These are phyloP conservation scores for Frankliniella intonsa DNA, from an alignment of 2,888 invertebrate species.

Conservation along the genomic window DNA sequence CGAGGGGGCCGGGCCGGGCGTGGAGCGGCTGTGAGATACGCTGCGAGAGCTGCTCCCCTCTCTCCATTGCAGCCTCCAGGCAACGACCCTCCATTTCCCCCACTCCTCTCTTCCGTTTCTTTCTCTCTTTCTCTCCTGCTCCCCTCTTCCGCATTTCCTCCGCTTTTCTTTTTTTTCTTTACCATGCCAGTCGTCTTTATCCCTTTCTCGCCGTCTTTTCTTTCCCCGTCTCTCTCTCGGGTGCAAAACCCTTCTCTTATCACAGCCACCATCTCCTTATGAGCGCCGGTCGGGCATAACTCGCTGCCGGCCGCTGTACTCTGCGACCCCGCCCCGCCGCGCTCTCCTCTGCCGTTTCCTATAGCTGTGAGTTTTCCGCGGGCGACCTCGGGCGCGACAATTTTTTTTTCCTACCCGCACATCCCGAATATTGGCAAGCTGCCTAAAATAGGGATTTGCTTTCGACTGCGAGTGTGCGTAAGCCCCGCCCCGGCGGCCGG, in stretches of 20 bases:
- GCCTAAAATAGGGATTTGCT: constrained; percentile 1
- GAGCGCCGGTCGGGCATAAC: too few relatives aligned
- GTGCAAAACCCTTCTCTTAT: too few relatives aligned
- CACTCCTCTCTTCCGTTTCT: background rate
- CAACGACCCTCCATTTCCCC: background rate
- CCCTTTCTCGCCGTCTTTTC: background rate
- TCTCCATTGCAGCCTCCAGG: background rate
- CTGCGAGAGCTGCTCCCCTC: background rate
- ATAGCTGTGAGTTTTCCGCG: too few relatives aligned
- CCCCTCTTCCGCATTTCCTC: background rate
- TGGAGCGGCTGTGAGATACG: background rate
- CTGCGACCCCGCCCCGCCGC: too few relatives aligned
- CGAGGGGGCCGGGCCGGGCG: background rate
- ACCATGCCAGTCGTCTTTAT: background rate
- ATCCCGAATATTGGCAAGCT: background rate
- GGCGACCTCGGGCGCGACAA: too few relatives aligned
- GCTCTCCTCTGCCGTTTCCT: too few relatives aligned
- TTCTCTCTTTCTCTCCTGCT: background rate
- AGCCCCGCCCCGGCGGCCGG: background rate
- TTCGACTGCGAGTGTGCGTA: background rate
- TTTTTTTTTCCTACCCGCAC: too few relatives aligned
- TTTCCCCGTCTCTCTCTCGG: too few relatives aligned
- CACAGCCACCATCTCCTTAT: too few relatives aligned
- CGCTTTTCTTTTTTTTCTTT: background rate
- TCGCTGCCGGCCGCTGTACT: too few relatives aligned